Evolutionary conservation across 1,140 invertebrate species (phyloP).

Genomic region (Drosophila orena): DNA sequence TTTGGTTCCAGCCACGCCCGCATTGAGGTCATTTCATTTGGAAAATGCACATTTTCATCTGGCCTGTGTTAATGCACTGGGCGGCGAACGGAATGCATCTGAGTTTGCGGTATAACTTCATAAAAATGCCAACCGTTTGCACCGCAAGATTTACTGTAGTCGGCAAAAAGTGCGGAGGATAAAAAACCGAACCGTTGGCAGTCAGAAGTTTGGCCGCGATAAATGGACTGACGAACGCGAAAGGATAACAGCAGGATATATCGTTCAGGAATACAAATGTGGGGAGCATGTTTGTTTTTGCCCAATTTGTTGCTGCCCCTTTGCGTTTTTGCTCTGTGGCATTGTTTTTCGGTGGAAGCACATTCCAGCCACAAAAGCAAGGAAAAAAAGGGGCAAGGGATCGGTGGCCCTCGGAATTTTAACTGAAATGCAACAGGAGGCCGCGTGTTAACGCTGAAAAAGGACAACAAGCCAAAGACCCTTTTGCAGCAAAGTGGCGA

Average conservation of each 20-base stretch:
- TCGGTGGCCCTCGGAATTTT: conserved; percentile 31
- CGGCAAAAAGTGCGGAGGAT: conserved; percentile 5
- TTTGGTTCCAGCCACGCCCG: neutral
- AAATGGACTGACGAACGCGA: conserved; percentile 54
- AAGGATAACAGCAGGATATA: conserved; percentile 51
- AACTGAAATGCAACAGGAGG: conserved; percentile 68
- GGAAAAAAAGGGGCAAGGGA: conserved; percentile 30
- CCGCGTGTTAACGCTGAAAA: conserved; percentile 66
- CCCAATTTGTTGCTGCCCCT: conserved; percentile 47
- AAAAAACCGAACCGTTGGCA: conserved; percentile 16
- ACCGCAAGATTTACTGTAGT: conserved; percentile 47
- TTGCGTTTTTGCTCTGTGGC: conserved; percentile 31
- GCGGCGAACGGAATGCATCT: conserved; percentile 14
- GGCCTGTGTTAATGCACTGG: conserved; percentile 44
- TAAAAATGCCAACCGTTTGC: conserved; percentile 53
- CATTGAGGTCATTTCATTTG: conserved; percentile 28
- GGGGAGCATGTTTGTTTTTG: conserved; percentile 45
- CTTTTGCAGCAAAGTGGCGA: conserved; percentile 55
- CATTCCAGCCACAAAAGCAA: conserved; percentile 41
- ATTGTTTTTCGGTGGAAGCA: conserved; percentile 46
- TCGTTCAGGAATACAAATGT: conserved; percentile 47
- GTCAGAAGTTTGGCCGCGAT: conserved; percentile 55
- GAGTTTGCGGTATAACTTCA: conserved; percentile 50
- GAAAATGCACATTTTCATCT: conserved; percentile 23
- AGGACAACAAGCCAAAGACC: conserved; percentile 48